phyloP scores from a whole-genome alignment of 2,113 vertebrate genomes.

The Cathartes aura region DNA sequence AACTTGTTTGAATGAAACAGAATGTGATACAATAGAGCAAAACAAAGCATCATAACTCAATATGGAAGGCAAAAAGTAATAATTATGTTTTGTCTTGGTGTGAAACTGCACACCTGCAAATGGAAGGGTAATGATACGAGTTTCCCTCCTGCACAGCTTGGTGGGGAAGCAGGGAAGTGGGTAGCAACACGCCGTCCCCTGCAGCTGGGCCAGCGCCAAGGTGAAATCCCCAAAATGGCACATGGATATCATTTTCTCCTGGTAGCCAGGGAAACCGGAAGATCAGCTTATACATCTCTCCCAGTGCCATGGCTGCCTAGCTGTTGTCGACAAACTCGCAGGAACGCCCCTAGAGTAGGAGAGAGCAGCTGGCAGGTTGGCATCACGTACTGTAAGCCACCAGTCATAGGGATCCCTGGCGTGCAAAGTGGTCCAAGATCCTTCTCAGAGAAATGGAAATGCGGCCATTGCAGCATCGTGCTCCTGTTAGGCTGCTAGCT shows the following conservation, averaged over 20 bases:
- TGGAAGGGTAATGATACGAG: neutral
- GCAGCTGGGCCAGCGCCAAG: neutral
- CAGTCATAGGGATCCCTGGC: too few species aligned
- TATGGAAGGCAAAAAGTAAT: neutral
- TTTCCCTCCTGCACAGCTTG: neutral
- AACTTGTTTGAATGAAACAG: neutral
- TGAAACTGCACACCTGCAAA: neutral
- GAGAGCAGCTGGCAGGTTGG: neutral
- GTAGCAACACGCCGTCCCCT: neutral
- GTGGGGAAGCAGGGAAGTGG: neutral
- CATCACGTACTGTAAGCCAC: fast-evolving
- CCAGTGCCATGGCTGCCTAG: neutral
- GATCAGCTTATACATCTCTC: neutral
- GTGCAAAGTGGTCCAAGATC: too few species aligned
- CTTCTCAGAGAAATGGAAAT: neutral
- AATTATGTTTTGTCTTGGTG: neutral
- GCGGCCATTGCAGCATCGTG: fast-evolving
- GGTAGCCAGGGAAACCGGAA: neutral
- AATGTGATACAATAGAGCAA: neutral
- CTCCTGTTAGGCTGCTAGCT: neutral
- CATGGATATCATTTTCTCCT: neutral
- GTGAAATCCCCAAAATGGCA: neutral
- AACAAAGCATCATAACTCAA: neutral
- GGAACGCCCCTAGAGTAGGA: neutral
- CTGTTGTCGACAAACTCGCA: fast-evolving